phyloP scores from a whole-genome alignment of 2,797 vertebrate genomes.

The Catostomus latipinnis region DNA sequence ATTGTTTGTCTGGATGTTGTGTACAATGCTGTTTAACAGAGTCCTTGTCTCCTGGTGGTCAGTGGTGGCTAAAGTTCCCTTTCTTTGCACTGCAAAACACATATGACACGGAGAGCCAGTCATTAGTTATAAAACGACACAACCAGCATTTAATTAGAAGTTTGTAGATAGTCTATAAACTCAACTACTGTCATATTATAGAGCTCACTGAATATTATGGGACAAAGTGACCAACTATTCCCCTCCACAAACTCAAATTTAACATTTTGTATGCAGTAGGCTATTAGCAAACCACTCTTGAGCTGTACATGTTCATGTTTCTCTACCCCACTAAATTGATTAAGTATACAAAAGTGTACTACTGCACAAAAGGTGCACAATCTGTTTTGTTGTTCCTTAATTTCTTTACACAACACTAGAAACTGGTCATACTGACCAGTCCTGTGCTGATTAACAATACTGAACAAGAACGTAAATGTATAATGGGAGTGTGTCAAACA shows the following conservation, averaged over 20 bases:
- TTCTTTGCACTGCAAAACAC: slow-evolving; percentile 81
- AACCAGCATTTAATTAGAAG: neutral
- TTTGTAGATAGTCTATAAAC: neutral
- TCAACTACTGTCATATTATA: neutral
- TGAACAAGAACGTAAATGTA: neutral
- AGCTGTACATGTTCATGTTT: neutral
- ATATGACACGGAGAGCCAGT: neutral
- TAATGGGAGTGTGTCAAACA: neutral
- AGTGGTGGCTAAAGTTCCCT: slow-evolving; percentile 75
- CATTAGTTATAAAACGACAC: neutral
- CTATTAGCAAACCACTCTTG: neutral
- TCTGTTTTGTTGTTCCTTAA: neutral
- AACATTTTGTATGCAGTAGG: neutral
- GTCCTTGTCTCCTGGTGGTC: slow-evolving; percentile 85
- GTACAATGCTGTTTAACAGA: slow-evolving; percentile 88
- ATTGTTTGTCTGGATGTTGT: slow-evolving; percentile 92
- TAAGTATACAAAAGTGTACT: neutral
- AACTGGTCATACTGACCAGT: neutral
- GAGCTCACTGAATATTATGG: neutral
- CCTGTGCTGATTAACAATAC: neutral
- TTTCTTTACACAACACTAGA: neutral
- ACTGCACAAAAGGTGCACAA: neutral
- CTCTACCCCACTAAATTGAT: neutral
- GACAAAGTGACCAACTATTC: neutral
- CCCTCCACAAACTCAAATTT: too few relatives aligned